Conservation (phyloP, 1,140 invertebrate genomes). For the Nasonia vitripennis region DNA sequence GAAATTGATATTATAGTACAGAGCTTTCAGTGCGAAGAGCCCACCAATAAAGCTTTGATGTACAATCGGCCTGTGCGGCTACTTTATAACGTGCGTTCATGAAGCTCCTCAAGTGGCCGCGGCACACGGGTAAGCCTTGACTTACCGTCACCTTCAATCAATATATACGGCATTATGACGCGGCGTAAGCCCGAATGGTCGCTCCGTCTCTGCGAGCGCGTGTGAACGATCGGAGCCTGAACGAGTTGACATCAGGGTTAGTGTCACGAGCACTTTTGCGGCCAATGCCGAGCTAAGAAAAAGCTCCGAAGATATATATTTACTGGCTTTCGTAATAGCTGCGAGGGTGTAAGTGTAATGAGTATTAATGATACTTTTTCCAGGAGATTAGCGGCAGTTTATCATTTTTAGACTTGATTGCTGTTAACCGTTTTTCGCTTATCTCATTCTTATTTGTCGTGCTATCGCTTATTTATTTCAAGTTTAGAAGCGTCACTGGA, state of each 20-base stretch:
- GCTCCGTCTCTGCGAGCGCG: no score
- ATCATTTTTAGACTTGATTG: no score
- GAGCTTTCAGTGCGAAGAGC: background rate
- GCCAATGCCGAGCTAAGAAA: background rate
- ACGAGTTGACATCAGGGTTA: slow-evolving; percentile 30
- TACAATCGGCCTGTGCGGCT: background rate
- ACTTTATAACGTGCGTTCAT: background rate
- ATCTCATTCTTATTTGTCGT: no score
- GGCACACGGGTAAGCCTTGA: slow-evolving; percentile 26
- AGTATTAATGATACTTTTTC: no score
- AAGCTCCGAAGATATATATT: background rate
- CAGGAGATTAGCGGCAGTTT: no score
- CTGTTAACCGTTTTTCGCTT: no score
- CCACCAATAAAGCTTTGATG: background rate
- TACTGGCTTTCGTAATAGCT: no score
- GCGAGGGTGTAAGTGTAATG: no score
- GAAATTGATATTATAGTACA: slow-evolving; percentile 3
- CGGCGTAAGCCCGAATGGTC: slow-evolving; percentile 1
- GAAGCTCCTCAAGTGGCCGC: slow-evolving; percentile 34
- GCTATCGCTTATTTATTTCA: no score
- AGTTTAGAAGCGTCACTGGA: no score
- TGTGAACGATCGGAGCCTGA: background rate
- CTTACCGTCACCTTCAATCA: slow-evolving; percentile 42
- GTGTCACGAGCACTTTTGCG: slow-evolving; percentile 18
- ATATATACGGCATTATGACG: slow-evolving; percentile 24